Evolutionary conservation across 2,113 vertebrate genomes (phyloP).

Genomic region (Noturus placidus): DNA sequence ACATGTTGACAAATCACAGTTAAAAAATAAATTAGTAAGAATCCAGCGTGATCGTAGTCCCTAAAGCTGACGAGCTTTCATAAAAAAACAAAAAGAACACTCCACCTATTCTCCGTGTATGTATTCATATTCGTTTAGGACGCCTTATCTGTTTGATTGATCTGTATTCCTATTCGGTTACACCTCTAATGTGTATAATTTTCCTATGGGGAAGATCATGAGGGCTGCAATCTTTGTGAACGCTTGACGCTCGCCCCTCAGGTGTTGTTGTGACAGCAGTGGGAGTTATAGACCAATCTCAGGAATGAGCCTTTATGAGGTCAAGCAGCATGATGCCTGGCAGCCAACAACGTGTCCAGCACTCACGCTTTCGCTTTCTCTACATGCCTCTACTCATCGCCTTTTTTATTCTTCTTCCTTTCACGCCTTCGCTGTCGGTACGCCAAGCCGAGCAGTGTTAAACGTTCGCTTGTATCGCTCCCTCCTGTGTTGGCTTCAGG

Average conservation of each 20-base stretch:
- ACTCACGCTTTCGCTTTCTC: background rate
- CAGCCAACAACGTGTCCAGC: background rate
- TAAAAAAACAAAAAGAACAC: no score
- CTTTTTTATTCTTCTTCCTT: background rate
- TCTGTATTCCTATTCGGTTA: background rate
- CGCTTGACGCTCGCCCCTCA: background rate
- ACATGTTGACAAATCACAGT: no score
- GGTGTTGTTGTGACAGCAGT: background rate
- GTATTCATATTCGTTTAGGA: background rate
- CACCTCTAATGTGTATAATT: background rate
- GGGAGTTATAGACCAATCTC: slow-evolving; percentile 17
- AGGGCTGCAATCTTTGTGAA: background rate
- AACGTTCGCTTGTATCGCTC: background rate
- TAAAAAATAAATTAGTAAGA: no score
- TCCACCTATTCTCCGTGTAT: background rate
- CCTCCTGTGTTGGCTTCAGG: slow-evolving; percentile 7
- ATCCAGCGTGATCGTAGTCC: background rate
- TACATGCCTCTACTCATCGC: background rate
- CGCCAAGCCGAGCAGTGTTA: background rate
- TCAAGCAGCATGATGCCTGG: background rate
- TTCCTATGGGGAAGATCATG: background rate
- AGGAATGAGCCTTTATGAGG: background rate
- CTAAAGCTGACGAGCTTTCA: background rate
- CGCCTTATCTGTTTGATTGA: background rate
- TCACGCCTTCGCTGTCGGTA: background rate